These are phyloP conservation scores for Drosophila setosimentum DNA, from an alignment of 2,888 invertebrate genomes.

Conservation along the genomic window DNA sequence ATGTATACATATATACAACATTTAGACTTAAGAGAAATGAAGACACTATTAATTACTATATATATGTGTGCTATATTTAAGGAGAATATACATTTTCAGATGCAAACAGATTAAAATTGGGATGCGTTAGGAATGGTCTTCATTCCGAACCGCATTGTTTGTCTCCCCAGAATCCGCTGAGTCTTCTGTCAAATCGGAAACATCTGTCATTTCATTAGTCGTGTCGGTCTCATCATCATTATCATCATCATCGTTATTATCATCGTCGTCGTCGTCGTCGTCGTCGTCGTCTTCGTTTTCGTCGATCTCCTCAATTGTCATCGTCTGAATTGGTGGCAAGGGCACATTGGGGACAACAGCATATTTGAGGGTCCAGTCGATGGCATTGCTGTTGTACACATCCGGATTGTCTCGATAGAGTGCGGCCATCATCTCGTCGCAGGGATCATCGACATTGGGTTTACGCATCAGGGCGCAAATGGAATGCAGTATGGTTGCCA, in stretches of 20 bases:
- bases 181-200: neutral
- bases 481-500: slow-evolving; percentile 24
- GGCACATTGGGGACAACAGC: neutral
- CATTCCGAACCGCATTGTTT: neutral
- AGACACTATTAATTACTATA: too few species aligned
- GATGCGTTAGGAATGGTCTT: neutral
- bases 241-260: neutral
- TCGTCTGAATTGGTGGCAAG: neutral
- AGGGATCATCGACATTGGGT: slow-evolving; percentile 38
- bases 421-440: slow-evolving; percentile 35
- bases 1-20: too few species aligned
- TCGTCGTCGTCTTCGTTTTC: neutral
- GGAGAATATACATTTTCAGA: neutral
- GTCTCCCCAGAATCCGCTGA: neutral
- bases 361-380: slow-evolving; percentile 33
- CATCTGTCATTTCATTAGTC: neutral
- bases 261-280: neutral
- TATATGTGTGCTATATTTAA: neutral
- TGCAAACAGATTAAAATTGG: too few species aligned
- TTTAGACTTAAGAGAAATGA: too few species aligned
- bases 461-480: slow-evolving; percentile 20
- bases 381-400: slow-evolving; percentile 17
- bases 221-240: neutral
- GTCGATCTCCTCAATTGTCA: neutral
- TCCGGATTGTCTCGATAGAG: slow-evolving; percentile 23